Evolutionary conservation across 2,113 vertebrate species (phyloP).

Genomic region (Nansenia antarctica): DNA sequence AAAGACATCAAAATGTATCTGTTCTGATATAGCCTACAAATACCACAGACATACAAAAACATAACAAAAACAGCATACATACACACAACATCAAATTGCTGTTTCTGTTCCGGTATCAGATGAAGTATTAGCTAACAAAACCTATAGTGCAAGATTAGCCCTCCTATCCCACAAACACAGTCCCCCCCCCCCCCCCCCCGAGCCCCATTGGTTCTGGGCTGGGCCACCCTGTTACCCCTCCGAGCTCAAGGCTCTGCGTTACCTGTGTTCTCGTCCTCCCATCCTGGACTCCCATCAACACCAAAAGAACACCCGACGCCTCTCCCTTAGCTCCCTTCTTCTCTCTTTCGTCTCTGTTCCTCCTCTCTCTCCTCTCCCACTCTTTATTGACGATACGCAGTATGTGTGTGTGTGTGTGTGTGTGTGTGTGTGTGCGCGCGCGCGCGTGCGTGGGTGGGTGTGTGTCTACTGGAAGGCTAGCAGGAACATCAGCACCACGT

Average conservation of each 20-base stretch:
- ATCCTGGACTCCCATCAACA: conserved; percentile 58
- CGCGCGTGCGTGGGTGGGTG: conserved; percentile 1
- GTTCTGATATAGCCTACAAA: too few species aligned
- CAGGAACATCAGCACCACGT: conserved; percentile 95
- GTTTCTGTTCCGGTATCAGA: too few species aligned
- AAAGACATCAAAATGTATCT: too few species aligned
- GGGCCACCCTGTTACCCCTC: background rate
- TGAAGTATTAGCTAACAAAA: background rate
- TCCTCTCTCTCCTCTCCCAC: conserved; percentile 15
- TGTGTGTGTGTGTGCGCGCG: background rate
- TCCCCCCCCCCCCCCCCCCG: too few species aligned
- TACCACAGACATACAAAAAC: too few species aligned
- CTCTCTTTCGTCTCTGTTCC: background rate
- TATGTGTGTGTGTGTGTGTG: background rate
- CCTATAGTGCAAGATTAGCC: background rate
- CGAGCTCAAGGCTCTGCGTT: conserved; percentile 9
- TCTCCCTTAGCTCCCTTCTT: conserved; percentile 8
- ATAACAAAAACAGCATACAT: too few species aligned
- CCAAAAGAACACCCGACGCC: conserved; percentile 11
- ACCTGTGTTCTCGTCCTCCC: conserved; percentile 56
- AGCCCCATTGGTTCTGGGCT: too few species aligned
- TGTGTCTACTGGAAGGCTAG: conserved; percentile 89
- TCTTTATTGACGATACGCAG: background rate
- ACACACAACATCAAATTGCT: too few species aligned
- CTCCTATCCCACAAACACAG: background rate